phyloP scores from a whole-genome alignment of 2,113 vertebrate genomes.

The Pantherophis guttatus region DNA sequence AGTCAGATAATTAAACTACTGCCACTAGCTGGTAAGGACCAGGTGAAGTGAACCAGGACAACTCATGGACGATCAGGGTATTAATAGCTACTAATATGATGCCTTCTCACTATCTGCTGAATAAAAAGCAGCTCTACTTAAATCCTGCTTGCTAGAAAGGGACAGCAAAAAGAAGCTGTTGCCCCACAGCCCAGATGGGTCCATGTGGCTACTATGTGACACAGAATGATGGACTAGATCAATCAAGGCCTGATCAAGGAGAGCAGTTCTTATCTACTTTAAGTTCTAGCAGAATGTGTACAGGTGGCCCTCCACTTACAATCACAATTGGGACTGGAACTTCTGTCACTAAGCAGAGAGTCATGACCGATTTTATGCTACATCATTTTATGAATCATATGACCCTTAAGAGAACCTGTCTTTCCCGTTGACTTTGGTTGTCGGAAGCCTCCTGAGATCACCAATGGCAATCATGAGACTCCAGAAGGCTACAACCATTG shows the following conservation, averaged over 20 bases:
- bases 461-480: neutral
- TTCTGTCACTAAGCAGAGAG: neutral
- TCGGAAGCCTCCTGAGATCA: neutral
- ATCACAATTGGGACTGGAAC: neutral
- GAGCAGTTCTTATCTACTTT: neutral
- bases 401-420: neutral
- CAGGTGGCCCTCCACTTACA: neutral
- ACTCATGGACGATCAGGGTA: neutral
- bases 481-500: neutral
- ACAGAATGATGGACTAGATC: neutral
- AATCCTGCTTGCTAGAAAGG: neutral
- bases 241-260: neutral
- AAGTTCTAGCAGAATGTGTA: neutral
- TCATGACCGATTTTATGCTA: neutral
- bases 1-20: neutral
- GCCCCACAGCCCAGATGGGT: neutral
- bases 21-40: neutral
- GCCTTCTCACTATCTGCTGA: neutral
- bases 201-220: neutral
- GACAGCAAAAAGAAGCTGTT: neutral
- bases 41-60: neutral
- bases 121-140: neutral
- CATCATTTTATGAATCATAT: neutral
- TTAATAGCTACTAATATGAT: neutral
- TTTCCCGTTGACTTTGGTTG: neutral